Conservation (phyloP, 2,113 vertebrate species). For the Trinectes maculatus region DNA sequence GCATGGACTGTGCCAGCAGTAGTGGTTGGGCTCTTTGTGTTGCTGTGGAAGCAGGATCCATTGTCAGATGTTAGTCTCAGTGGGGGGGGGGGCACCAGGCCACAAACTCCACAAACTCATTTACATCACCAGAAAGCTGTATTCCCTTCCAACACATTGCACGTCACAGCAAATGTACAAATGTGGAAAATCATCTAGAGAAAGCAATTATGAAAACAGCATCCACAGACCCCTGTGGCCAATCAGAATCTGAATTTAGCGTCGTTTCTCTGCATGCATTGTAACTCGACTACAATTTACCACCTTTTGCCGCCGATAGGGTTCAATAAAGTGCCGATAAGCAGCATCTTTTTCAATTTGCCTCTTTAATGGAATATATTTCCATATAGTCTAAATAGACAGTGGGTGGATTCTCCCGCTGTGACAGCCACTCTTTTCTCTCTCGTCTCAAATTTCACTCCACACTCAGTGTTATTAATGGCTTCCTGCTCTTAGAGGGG, state of each 20-base stretch:
- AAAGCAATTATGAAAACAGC: slow-evolving; percentile 70
- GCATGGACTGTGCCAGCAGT: slow-evolving; percentile 25
- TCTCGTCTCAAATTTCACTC: slow-evolving; percentile 40
- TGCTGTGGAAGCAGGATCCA: slow-evolving; percentile 53
- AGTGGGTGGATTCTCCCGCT: slow-evolving; percentile 37
- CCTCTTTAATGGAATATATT: slow-evolving; percentile 26
- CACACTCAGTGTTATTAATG: slow-evolving; percentile 45
- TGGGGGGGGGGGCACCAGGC: slow-evolving; percentile 26
- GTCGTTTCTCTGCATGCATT: slow-evolving; percentile 56
- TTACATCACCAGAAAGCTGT: slow-evolving; percentile 59
- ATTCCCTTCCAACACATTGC: slow-evolving; percentile 54
- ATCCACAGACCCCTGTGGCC: slow-evolving; percentile 63
- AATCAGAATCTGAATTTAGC: slow-evolving; percentile 65
- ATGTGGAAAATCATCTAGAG: slow-evolving; percentile 52
- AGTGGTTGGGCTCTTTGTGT: slow-evolving; percentile 44
- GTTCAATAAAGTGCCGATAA: slow-evolving; percentile 54
- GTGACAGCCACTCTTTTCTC: slow-evolving; percentile 18
- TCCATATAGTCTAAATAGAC: slow-evolving; percentile 29
- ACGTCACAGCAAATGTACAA: slow-evolving; percentile 60
- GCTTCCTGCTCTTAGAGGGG: slow-evolving; percentile 26
- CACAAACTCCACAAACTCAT: slow-evolving; percentile 45
- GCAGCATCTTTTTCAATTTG: slow-evolving; percentile 31
- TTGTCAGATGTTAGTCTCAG: slow-evolving; percentile 44
- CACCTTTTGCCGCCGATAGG: slow-evolving; percentile 68
- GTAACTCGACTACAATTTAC: slow-evolving; percentile 71